These are phyloP conservation scores for Plodia interpunctella DNA, from an alignment of 1,140 invertebrate species.

Conservation along the genomic window DNA sequence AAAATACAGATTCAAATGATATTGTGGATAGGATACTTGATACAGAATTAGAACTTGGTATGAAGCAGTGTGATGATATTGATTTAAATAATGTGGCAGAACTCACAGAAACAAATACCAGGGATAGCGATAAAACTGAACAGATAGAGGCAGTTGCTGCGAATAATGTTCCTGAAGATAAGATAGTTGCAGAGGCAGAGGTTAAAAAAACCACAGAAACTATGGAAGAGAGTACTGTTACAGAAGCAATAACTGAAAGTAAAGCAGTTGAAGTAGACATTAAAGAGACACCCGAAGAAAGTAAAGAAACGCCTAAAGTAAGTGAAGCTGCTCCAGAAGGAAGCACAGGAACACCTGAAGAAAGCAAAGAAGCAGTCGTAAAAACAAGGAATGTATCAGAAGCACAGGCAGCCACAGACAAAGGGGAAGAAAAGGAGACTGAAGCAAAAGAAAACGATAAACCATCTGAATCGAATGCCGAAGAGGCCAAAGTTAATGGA, in stretches of 20 bases:
- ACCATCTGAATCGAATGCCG: conserved; percentile 18
- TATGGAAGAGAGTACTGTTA: conserved; percentile 21
- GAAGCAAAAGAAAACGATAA: conserved; percentile 18
- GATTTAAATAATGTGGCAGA: conserved; percentile 20
- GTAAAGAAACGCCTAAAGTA: conserved; percentile 11
- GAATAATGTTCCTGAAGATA: conserved; percentile 12
- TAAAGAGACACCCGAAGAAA: conserved; percentile 20
- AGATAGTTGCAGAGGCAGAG: conserved; percentile 4
- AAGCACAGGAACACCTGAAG: conserved; percentile 12
- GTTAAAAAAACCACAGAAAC: conserved; percentile 18
- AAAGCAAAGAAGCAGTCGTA: conserved; percentile 16
- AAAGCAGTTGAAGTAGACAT: conserved; percentile 25
- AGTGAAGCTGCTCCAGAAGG: conserved; percentile 17
- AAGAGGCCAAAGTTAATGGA: conserved; percentile 42
- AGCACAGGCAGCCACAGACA: conserved; percentile 22
- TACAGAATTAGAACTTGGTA: conserved; percentile 50
- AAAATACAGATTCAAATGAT: conserved; percentile 56
- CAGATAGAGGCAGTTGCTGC: conserved; percentile 11
- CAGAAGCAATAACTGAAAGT: conserved; percentile 20
- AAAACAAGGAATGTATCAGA: conserved; percentile 24
- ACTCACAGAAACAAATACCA: conserved; percentile 26
- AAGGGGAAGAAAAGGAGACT: conserved; percentile 9
- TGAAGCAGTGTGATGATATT: conserved; percentile 37
- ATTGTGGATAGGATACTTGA: conserved; percentile 62
- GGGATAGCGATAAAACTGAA: conserved; percentile 19